Base-by-base conservation (phyloP, 2,888 invertebrate species). In the Anoncus sp. region DNA sequence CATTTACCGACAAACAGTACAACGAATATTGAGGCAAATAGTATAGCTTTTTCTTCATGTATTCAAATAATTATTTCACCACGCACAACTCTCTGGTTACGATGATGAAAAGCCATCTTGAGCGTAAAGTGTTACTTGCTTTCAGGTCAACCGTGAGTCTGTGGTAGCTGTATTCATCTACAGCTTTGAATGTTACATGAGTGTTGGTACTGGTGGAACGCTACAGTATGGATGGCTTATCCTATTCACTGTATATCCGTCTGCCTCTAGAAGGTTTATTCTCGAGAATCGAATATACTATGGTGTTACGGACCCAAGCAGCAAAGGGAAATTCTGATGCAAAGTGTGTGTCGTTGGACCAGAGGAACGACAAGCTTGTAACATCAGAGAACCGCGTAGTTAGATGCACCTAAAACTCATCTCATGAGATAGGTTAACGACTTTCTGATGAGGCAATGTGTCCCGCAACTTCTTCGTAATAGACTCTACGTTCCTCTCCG, bases 391-490 rank as follows among this genome's bases (percentile, higher is more conserved):
- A 78, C 62, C 79, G 76, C 31, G 77, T 81, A 55, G 47, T n/a
- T 66, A 45, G 57, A 55, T 35, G 45, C 20, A 35, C 59, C 57
- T 59, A 63, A 43, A 14, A 16, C 35, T 75, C 70, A 40, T 80
- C 84, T 81, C 81, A 81, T 75, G 85, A 83, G 80, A 82, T 81
- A 81, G 83, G 84, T 88, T 90, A 89, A 90, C 88, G 90, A 90
- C 90, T 90, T 89, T 90, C 87, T 90, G 89, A 90, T 88, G 89
- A 90, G 90, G 86, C 88, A 83, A 85, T 81, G 85, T 85, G 84
- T 82, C 57, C 85, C 84, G 82, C 85, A 88, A 85, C 85, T 86
- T 85, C 85, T 85, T 87, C 86, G 84, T 87, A 87, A 88, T 87
- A 86, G 85, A 87, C 85, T 84, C 70, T 55, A 65, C 47, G 81